Evolutionary conservation across 2,888 invertebrate genomes (phyloP).

Genomic region (Leptinotarsa peninsularis): DNA sequence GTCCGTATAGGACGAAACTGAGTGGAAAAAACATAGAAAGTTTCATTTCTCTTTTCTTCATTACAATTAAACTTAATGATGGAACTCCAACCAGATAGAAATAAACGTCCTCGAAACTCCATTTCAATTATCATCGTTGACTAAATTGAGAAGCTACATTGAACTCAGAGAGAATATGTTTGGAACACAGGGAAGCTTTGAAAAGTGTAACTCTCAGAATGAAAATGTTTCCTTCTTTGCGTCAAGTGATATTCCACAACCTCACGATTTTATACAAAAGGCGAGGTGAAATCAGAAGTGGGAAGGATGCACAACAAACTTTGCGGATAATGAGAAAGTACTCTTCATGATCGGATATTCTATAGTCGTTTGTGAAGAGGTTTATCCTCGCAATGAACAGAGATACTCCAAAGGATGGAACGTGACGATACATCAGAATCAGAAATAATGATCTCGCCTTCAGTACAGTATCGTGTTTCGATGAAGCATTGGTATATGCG

Average conservation of each 20-base stretch:
- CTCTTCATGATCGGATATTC: not conserved
- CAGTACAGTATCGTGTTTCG: not conserved
- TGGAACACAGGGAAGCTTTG: not conserved
- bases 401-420: not conserved
- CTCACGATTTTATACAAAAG: not conserved
- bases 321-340: not conserved
- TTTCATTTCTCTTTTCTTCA: too few species aligned
- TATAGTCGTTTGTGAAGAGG: not conserved
- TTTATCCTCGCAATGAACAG: not conserved
- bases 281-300: not conserved
- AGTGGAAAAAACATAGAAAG: too few species aligned
- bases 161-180: not conserved
- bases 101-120: not conserved
- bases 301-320: not conserved
- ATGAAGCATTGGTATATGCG: too few species aligned
- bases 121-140: not conserved
- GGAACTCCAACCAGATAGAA: not conserved
- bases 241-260: not conserved
- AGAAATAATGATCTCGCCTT: not conserved
- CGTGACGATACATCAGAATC: not conserved
- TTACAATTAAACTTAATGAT: not conserved
- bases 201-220: not conserved
- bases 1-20: too few species aligned
- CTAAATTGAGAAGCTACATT: not conserved
- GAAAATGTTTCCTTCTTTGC: constrained; percentile 14